Evolutionary conservation across 2,888 invertebrate species (phyloP), one percentile per base, ranked within the genome.

Genomic region (Heliconius charithonia): DNA sequence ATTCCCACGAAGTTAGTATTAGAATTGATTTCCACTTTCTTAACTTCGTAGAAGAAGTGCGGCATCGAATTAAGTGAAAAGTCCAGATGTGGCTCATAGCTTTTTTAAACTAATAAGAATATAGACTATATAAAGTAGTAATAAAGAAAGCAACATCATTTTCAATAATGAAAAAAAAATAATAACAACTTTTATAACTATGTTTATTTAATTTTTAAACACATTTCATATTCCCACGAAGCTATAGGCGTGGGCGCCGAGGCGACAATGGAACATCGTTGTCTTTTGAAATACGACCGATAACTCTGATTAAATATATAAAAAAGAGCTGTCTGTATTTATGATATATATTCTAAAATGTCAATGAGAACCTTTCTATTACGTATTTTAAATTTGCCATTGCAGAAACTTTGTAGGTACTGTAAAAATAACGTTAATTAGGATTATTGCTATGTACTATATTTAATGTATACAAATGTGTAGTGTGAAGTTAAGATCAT

Each of bases 201-300:
- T 19, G 51, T 51, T 51, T 51, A 51, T 51, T 51, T 51, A 3
- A 51, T 51, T 51, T 73, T 63, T 45, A 41, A 25, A 22, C 29
- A 72, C 65, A 32, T n/a, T 45, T 29, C n/a, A 67, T 78, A 69
- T 81, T 82, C 82, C 81, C 83, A 81, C 83, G 80, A 78, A 71
- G 72, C 71, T 45, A 76, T 74, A 67, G 41, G 79, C 82, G 83
- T 83, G 81, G 83, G 83, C 77, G 77, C 32, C 75, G 81, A 81
- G 79, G 82, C 80, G 83, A 83, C 82, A 84, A 83, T 83, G 73
- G 80, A 79, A 82, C 78, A 70, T 75, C 75, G 82, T 82, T 82
- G 80, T 81, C 78, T 83, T 82, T 79, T 82, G 78, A 82, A 81
- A 78, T 82, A 80, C 75, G 75, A 73, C 45, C 79, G 78, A 81